Conservation (phyloP, 1,140 invertebrate species). For the Drosophila carrolli region DNA sequence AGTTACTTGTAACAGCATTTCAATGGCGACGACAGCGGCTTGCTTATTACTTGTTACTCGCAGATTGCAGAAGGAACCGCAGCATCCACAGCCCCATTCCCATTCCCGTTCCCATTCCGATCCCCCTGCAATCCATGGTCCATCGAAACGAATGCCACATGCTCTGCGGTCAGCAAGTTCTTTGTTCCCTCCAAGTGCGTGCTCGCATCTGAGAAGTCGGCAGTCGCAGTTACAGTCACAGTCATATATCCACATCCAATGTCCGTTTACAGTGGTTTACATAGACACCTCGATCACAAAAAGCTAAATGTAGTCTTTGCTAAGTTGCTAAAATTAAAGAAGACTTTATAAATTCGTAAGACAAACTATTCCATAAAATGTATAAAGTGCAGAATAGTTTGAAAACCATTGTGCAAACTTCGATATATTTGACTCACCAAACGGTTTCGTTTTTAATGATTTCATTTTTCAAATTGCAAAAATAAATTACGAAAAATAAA, state of each 20-base stretch:
- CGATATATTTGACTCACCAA: too few species aligned
- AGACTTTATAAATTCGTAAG: too few species aligned
- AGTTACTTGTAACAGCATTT: conserved; percentile 79
- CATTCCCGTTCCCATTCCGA: not conserved
- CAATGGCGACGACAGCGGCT: conserved; percentile 59
- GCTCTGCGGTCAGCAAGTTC: conserved; percentile 75
- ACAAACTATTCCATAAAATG: too few species aligned
- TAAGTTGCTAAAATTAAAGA: too few species aligned
- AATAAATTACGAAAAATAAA: too few species aligned
- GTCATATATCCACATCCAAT: conserved; percentile 2
- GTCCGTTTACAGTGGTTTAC: conserved; percentile 7
- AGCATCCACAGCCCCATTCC: conserved; percentile 34
- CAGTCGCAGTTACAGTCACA: conserved; percentile 26
- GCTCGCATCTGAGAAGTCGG: conserved; percentile 26
- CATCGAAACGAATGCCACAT: conserved; percentile 40
- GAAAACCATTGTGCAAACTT: too few species aligned
- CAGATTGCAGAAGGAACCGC: conserved; percentile 29
- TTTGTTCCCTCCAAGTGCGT: conserved; percentile 67
- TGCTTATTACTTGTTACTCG: conserved; percentile 64
- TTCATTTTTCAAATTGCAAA: too few species aligned
- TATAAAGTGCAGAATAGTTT: too few species aligned
- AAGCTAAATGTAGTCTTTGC: too few species aligned
- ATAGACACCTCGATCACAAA: too few species aligned
- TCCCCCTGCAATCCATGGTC: not conserved
- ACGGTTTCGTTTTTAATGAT: too few species aligned